Percentiles rank a stretch among this genome's conserved stretches.
Conservation (phyloP, 1,140 invertebrate species). For the Adoxophyes honmai region DNA sequence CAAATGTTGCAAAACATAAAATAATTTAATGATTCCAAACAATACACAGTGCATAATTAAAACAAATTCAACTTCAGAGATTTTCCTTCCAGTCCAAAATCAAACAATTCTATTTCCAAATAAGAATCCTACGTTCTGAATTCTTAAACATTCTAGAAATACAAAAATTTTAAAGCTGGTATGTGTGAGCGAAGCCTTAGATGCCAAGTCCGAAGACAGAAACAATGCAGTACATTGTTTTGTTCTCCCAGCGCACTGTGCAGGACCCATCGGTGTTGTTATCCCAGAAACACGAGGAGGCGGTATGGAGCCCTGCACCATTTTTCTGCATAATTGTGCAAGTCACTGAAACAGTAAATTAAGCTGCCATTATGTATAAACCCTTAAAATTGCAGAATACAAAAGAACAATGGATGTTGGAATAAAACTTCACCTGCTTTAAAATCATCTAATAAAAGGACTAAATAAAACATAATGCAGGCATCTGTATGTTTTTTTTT, state of each 20-base stretch:
- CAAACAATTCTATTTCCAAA: no score
- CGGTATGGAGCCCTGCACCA: conserved; percentile 97
- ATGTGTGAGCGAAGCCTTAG: conserved; percentile 64
- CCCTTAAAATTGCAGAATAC: no score
- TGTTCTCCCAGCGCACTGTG: conserved; percentile 99
- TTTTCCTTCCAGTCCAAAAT: no score
- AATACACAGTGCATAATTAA: background rate
- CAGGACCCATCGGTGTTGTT: conserved; percentile 98
- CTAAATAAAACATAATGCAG: no score
- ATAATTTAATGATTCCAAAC: background rate
- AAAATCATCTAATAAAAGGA: no score
- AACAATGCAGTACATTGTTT: conserved; percentile 98
- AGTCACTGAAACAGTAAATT: conserved; percentile 82
- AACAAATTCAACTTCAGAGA: background rate
- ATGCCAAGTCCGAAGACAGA: conserved; percentile 95
- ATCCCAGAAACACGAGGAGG: conserved; percentile 98
- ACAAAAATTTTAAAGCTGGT: no score
- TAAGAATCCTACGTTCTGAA: no score
- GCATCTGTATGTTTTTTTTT: no score
- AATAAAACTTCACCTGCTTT: no score
- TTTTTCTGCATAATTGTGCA: conserved; percentile 99
- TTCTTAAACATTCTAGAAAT: no score
- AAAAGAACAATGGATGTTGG: no score
- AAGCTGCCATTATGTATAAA: no score
- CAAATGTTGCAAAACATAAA: conserved; percentile 3